phyloP scores from a whole-genome alignment of 2,797 vertebrate genomes.

The Octomys mimax region DNA sequence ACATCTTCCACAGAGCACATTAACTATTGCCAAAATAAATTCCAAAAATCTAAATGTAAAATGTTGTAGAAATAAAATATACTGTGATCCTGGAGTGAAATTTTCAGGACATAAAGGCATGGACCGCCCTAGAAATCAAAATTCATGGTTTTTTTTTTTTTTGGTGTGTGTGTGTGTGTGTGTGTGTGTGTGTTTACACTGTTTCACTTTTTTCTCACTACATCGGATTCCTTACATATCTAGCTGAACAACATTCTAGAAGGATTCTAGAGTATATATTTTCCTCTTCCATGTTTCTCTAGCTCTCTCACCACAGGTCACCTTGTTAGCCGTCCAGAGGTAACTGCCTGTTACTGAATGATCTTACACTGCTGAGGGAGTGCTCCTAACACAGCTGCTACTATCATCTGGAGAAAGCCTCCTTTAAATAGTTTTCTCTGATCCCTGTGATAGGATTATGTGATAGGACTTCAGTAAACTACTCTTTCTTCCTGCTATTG shows the following conservation, averaged over 20 bases:
- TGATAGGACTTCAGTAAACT: neutral
- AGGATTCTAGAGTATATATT: neutral
- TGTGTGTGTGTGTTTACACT: neutral
- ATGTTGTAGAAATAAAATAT: conserved; percentile 16
- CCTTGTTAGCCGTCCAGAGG: neutral
- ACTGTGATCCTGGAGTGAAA: neutral
- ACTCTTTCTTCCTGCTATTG: neutral
- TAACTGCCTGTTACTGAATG: neutral
- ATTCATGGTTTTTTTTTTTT: neutral
- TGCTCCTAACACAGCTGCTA: conserved; percentile 12
- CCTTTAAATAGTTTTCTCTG: conserved; percentile 8
- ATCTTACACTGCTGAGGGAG: neutral
- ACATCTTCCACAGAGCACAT: neutral
- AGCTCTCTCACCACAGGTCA: neutral
- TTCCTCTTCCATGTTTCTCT: neutral
- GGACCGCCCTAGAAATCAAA: neutral
- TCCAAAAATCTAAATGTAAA: neutral
- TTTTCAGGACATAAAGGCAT: neutral
- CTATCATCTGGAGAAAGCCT: neutral
- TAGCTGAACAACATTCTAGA: neutral
- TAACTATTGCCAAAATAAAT: neutral
- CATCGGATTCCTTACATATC: neutral
- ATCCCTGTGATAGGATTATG: neutral
- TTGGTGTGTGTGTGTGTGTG: neutral
- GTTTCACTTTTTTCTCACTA: neutral